Conservation (phyloP, 2,113 vertebrate species). For the Catharus bicknelli region DNA sequence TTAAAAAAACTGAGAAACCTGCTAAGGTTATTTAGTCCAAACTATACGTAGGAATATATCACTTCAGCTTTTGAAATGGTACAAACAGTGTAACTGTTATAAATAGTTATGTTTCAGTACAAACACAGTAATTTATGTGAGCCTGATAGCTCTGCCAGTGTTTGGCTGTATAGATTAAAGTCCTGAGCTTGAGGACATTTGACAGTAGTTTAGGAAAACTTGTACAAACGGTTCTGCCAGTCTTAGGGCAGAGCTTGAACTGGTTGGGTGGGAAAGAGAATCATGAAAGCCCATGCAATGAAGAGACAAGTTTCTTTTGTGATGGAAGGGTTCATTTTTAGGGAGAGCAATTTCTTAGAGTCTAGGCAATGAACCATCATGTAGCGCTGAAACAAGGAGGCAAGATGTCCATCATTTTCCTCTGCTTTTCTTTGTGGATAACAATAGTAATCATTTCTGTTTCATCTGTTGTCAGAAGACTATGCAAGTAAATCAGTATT, state of each 20-base stretch:
- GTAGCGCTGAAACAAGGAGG: background rate
- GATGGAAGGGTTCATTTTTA: background rate
- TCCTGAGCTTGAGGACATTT: background rate
- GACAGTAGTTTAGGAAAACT: background rate
- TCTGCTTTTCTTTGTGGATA: background rate
- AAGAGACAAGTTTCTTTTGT: fast-evolving
- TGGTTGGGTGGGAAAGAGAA: background rate
- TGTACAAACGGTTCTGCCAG: background rate
- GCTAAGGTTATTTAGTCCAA: background rate
- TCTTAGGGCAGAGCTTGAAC: background rate
- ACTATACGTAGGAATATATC: background rate
- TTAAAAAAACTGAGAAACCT: background rate
- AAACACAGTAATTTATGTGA: background rate
- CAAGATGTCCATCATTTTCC: background rate
- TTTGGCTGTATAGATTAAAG: background rate
- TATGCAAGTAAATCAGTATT: background rate
- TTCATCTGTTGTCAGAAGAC: background rate
- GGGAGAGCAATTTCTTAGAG: background rate
- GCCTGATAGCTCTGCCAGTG: background rate
- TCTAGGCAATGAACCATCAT: fast-evolving
- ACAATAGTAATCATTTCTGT: background rate
- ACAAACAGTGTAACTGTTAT: background rate
- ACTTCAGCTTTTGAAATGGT: background rate
- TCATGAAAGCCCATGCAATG: background rate
- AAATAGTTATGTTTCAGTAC: background rate